Evolutionary conservation across 1,140 invertebrate species (phyloP), one percentile per base, ranked within the genome.

Genomic region (Drosophila melanica): DNA sequence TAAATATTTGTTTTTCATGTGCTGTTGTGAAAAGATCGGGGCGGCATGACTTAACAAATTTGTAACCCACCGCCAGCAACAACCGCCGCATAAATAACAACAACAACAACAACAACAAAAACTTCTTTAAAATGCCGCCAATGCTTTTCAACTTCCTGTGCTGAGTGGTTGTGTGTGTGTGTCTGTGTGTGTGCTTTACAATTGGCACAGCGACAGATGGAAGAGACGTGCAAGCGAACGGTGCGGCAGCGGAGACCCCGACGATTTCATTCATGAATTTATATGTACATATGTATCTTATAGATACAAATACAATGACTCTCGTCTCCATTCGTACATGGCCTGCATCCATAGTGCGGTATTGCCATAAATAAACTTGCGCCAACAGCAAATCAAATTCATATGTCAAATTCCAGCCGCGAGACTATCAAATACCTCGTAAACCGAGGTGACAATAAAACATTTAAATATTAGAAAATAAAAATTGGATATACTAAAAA

Each of bases 261-360:
- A 62, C 82, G 67, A 74, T 89, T 87, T 87, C 82, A 87, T 87
- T 87, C 82, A 87, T 87, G 84, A 87, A 87, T 89, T 87, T 62
- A 77, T 86, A 76, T 81, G 66, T 77, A 81, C 45, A 60, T 51
- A 70, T 54, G 47, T 67, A 62, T 72, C 55, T 63, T 39, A 67
- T 74, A 76, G 45, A 73, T 67, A 76, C 69, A 82, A 79, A 86
- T 75, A 86, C 82, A 87, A 81, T 71, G 74, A 57, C 33, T 69
- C 57, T 65, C 75, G 70, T 50, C 47, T 55, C n/a, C 59, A 20
- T 44, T 58, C 70, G 76, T 82, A 89, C 82, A 87, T 87, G 82
- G 75, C 68, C 71, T 87, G 82, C 82, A 82, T 87, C 79, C 72
- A 82, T 89, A 86, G 82, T 89, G 65, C 79, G 79, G 64, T 79